Base-by-base conservation (phyloP, 2,888 invertebrate genomes). In the Andrena bucephala region DNA sequence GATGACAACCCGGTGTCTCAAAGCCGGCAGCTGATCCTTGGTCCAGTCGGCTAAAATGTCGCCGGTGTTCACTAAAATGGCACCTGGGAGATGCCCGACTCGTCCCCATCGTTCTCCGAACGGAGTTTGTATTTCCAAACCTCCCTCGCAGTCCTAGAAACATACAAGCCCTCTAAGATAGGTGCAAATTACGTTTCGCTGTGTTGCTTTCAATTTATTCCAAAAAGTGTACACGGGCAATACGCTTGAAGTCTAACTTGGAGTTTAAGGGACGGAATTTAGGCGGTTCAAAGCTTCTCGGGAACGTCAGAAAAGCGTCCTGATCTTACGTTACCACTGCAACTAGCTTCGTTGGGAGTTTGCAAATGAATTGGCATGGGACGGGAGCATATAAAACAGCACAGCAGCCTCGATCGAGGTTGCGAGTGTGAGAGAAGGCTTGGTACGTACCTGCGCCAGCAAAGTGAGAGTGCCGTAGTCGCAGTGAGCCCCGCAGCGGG, bases 381-480 rank as follows among this genome's bases (percentile, higher is more conserved):
- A 3, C 42, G 13, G 4, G 13, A 42, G 16, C 5, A 4, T 42
- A 16, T 5, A 42, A 42, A 42, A 42, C 42, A 42, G 42, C 42
- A 42, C 0, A 5, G 16, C 13, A 42, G 16, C 1, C 42, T 16
- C 42, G 42, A 42, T 16, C 16, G 4, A 42, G 16, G 42, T 42
- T 16, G 42, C 13, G 16, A 1, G 5, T 16, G 13, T 6, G 6
- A 59, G 6, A 29, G 59, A 29, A 59, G 13, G 0, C 5, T 59
- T 59, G 16, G 6, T 29, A 13, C 24, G n/a, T 89, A 93, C 93
- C 92, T 95, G 95, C 52, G 97, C 95, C 60, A 97, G 94, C 81
- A 97, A 94, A 20, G 97, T 97, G 92, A 97, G 96, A 66, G 97
- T 97, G 84, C 97, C 97, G 86, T 96, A 96, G 93, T 97, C 97